Evolutionary conservation across 2,797 vertebrate species (phyloP), one percentile per base, ranked within the genome.

Genomic region (Trachurus trachurus): DNA sequence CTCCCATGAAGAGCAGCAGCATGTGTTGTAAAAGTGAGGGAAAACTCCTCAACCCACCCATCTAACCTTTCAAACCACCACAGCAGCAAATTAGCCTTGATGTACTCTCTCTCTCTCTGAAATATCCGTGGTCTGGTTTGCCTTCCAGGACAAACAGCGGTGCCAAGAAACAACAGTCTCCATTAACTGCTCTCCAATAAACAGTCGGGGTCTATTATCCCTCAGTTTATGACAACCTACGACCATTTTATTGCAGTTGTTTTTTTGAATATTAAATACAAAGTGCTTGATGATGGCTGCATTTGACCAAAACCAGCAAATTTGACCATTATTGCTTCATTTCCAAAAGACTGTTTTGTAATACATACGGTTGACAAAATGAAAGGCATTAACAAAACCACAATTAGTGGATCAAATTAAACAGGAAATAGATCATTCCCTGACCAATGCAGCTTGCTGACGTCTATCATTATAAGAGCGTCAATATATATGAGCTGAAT

Each of bases 401-500:
- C 42, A 17, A 15, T 61, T 34, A 45, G 29, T 22, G 54, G 45
- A 60, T 37, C 17, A 67, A 66, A 76, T 31, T 11, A n/a, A 50
- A 66, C 1, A 12, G 34, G n/a, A 71, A 65, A 61, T 9, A 16
- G 1, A 58, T 19, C 0, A 42, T 31, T 60, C 6, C n/a, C 19
- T 34, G 17, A 52, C 29, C 17, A 1, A 50, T 26, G 49, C 58
- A 31, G 10, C 40, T 52, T 66, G 19, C 49, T 69, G 63, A 54
- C 49, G 53, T 52, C 13, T 15, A n/a, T 37, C 22, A 45, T 34
- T 44, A 50, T 29, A 39, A 9, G 6, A 50, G 19, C 26, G 26
- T 53, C 50, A 37, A 56, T n/a, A 58, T 52, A 53, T 26, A 49
- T 45, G 31, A 60, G 9, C 19, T 66, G 57, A 71, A 42, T 75